Conservation (phyloP, 2,797 vertebrate genomes). For the Pelodytes ibericus region DNA sequence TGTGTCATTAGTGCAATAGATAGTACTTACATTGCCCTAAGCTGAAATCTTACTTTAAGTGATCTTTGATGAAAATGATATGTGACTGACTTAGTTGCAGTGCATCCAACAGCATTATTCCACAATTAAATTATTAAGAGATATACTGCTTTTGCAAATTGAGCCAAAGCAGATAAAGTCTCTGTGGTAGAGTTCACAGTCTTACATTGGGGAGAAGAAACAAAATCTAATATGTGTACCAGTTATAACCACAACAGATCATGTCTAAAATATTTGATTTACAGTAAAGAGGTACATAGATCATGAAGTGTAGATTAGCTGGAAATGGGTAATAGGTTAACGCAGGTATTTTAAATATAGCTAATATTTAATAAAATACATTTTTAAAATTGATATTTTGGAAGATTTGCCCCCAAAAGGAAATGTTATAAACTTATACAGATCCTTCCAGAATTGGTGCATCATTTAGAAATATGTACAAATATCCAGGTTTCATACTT, state of each 20-base stretch:
- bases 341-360: too few relatives aligned
- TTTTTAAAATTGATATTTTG: too few relatives aligned
- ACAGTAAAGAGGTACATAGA: background rate
- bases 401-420: too few relatives aligned
- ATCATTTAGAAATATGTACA: too few relatives aligned
- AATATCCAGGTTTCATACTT: too few relatives aligned
- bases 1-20: constrained; percentile 51
- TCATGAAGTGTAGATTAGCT: too few relatives aligned
- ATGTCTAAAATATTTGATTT: constrained; percentile 1
- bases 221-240: background rate
- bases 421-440: too few relatives aligned
- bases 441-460: too few relatives aligned
- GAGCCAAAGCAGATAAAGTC: constrained; percentile 40
- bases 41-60: constrained; percentile 54
- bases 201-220: background rate
- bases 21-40: constrained; percentile 48
- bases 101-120: constrained; percentile 53
- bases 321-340: too few relatives aligned
- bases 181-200: constrained; percentile 19
- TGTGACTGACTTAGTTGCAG: constrained; percentile 54
- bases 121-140: constrained; percentile 53
- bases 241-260: background rate
- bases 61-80: constrained; percentile 55
- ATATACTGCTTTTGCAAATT: constrained; percentile 42
- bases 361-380: too few relatives aligned